Percentiles rank a stretch among this genome's conserved stretches.
phyloP scores from a whole-genome alignment of 2,888 invertebrate genomes.

The Pandemis heparana region DNA sequence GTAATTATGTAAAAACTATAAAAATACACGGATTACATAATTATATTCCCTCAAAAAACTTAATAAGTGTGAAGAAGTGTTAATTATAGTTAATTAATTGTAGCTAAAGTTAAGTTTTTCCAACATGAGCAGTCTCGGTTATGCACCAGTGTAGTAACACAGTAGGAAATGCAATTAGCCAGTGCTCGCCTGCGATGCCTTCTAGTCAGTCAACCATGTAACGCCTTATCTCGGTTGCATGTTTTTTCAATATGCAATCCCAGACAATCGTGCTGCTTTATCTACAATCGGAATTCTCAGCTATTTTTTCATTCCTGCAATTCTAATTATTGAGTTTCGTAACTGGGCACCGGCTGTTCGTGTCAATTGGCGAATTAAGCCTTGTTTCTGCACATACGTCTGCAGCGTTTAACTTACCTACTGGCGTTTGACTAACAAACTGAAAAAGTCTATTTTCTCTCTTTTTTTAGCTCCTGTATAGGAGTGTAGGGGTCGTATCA shows the following conservation, averaged over 20 bases:
- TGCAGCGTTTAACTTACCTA: neutral
- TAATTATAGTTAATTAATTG: conserved; percentile 13
- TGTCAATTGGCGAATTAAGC: conserved; percentile 70
- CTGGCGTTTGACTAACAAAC: neutral
- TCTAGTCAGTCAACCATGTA: conserved; percentile 78
- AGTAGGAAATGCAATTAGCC: conserved; percentile 83
- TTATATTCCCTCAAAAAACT: neutral
- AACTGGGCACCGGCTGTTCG: conserved; percentile 70
- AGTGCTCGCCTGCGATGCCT: conserved; percentile 74
- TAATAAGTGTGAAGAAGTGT: neutral
- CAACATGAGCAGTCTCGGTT: conserved; percentile 51
- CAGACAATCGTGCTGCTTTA: conserved; percentile 79
- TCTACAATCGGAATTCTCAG: conserved; percentile 83
- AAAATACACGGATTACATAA: neutral
- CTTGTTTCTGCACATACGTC: neutral
- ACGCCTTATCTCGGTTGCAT: conserved; percentile 84
- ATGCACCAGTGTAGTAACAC: conserved; percentile 73
- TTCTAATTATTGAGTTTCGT: conserved; percentile 83
- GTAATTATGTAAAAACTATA: no score
- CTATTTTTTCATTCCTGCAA: conserved; percentile 77
- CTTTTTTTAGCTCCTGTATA: no score
- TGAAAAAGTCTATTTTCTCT: neutral
- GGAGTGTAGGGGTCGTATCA: no score
- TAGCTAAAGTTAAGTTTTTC: conserved; percentile 30
- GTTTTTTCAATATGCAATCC: conserved; percentile 85